These are phyloP conservation scores for Kryptolebias ocellatus DNA, from an alignment of 2,797 vertebrate genomes.

Conservation along the genomic window DNA sequence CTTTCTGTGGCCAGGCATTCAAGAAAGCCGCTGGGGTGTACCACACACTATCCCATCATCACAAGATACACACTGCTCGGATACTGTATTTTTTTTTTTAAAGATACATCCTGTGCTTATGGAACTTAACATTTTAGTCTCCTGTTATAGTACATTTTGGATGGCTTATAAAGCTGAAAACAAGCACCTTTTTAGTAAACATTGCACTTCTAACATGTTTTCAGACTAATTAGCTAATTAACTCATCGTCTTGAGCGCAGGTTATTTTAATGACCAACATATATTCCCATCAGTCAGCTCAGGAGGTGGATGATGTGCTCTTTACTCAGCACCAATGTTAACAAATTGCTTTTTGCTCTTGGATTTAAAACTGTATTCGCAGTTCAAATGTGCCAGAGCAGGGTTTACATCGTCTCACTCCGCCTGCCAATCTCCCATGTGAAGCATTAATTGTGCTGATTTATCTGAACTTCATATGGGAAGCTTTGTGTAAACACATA, in stretches of 20 bases:
- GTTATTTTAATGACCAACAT: not conserved
- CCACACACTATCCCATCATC: too few species aligned
- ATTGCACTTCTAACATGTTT: not conserved
- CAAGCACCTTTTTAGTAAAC: not conserved
- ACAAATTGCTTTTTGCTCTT: constrained; percentile 2
- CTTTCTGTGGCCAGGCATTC: too few species aligned
- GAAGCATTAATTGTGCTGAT: not conserved
- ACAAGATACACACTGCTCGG: too few species aligned
- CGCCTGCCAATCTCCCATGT: not conserved
- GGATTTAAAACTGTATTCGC: constrained; percentile 3
- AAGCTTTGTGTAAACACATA: not conserved
- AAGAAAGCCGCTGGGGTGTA: too few species aligned
- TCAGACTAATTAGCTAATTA: not conserved
- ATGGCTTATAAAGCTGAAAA: not conserved
- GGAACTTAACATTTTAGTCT: too few species aligned
- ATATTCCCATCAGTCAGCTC: not conserved
- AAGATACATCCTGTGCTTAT: too few species aligned
- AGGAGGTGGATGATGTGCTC: not conserved
- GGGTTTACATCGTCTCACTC: not conserved
- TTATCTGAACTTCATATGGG: not conserved
- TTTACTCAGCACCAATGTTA: not conserved
- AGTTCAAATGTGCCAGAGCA: not conserved
- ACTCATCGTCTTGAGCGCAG: not conserved
- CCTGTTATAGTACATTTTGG: too few species aligned
- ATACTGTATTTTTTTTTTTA: too few species aligned